Percentiles rank a stretch among this genome's conserved stretches.
phyloP scores from a whole-genome alignment of 1,140 invertebrate species.

The Tetraneura akinire region DNA sequence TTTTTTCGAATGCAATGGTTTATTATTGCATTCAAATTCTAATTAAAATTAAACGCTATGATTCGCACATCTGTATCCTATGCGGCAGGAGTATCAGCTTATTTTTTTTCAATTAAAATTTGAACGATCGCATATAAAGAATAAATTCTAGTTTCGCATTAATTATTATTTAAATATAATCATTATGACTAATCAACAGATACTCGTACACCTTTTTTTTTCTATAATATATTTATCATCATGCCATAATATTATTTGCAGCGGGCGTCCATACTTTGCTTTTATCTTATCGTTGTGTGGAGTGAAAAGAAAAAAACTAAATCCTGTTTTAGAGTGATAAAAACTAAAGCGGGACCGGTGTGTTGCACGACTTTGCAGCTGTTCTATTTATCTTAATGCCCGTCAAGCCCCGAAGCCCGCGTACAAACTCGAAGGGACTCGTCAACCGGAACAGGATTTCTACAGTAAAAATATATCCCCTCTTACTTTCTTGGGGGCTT shows the following conservation, averaged over 20 bases:
- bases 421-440: conserved; percentile 34
- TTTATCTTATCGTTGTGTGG: conserved; percentile 20
- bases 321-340: conserved; percentile 42
- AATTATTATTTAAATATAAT: neutral
- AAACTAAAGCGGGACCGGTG: conserved; percentile 8
- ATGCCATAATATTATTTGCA: neutral
- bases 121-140: too few species aligned
- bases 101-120: too few species aligned
- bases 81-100: too few species aligned
- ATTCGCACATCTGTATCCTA: too few species aligned
- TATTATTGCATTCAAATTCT: too few species aligned
- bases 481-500: neutral
- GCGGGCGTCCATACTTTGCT: conserved; percentile 20
- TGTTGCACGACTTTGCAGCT: conserved; percentile 34
- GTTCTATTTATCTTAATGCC: conserved; percentile 40
- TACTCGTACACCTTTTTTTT: too few species aligned
- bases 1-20: too few species aligned
- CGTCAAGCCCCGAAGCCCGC: neutral
- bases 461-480: neutral
- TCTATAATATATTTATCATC: neutral
- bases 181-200: neutral
- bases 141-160: too few species aligned
- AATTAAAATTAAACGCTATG: too few species aligned
- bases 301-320: conserved; percentile 33
- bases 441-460: conserved; percentile 47